Evolutionary conservation across 2,888 invertebrate genomes (phyloP).

Genomic region (Nephrotoma guestfalica): DNA sequence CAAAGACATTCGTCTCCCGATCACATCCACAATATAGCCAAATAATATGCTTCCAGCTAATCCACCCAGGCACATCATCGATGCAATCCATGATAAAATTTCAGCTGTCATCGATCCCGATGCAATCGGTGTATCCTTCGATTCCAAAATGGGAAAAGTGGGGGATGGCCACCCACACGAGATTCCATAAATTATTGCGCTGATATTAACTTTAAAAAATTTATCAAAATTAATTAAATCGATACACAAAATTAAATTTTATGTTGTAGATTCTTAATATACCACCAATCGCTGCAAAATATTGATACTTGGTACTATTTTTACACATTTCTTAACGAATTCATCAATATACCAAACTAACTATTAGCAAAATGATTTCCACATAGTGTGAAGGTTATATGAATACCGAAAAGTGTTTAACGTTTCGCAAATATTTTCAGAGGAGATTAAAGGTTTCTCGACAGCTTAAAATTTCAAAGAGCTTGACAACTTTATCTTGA

Average conservation of each 20-base stretch:
- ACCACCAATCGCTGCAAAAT: conserved; percentile 4
- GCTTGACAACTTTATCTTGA: background rate
- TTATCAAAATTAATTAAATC: background rate
- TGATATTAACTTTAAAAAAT: conserved; percentile 5
- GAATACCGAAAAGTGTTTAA: background rate
- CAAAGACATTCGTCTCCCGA: conserved; percentile 6
- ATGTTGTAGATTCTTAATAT: background rate
- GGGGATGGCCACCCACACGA: conserved; percentile 9
- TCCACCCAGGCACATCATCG: conserved; percentile 7
- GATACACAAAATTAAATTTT: background rate
- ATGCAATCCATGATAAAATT: conserved; percentile 7
- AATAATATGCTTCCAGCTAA: conserved; percentile 7
- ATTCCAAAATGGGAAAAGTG: conserved; percentile 6
- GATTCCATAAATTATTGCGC: conserved; percentile 7
- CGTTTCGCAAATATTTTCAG: background rate
- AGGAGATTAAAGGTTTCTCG: background rate
- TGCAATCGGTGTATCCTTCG: conserved; percentile 5
- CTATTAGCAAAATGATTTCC: background rate
- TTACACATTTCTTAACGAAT: background rate
- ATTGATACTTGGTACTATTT: background rate
- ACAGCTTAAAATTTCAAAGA: background rate
- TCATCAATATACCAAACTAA: background rate
- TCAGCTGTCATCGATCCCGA: conserved; percentile 5
- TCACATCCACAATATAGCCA: conserved; percentile 6
- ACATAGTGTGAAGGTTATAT: background rate